A percentile compares a stretch with the other conserved stretches of the same genome.
These are phyloP conservation scores for Amphipoea oculea DNA, from an alignment of 2,888 invertebrate genomes.

Conservation along the genomic window DNA sequence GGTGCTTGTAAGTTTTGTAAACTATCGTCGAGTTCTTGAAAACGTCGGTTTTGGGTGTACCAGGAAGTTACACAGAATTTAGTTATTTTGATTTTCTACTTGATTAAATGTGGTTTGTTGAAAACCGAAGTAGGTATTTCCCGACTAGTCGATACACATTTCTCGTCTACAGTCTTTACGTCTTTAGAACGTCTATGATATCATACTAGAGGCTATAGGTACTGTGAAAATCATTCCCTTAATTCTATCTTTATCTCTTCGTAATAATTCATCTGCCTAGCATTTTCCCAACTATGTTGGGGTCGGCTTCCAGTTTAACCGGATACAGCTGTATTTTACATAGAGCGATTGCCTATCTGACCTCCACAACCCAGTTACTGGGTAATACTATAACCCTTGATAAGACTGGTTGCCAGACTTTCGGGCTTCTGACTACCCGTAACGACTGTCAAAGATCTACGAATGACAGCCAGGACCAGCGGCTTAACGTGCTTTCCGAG, in stretches of 20 bases:
- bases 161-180: not conserved
- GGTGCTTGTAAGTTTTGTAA: slow-evolving; percentile 30
- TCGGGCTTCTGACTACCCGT: no score
- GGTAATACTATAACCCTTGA: no score
- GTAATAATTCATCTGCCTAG: no score
- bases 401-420: no score
- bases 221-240: not conserved
- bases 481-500: no score
- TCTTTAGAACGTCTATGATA: not conserved
- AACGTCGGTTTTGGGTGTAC: not conserved
- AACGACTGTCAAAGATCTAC: no score
- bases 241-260: not conserved
- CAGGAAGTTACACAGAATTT: not conserved
- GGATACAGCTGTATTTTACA: no score
- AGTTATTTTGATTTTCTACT: slow-evolving; percentile 7
- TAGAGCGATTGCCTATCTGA: no score
- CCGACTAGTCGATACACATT: not conserved
- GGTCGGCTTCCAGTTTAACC: no score
- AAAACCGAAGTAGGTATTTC: not conserved
- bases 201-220: not conserved
- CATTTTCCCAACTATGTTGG: no score
- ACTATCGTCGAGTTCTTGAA: slow-evolving; percentile 23
- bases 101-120: not conserved
- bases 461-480: no score
- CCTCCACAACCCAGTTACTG: no score